These are phyloP conservation scores for Diorhabda sublineata DNA, from an alignment of 1,140 invertebrate species.

Conservation along the genomic window DNA sequence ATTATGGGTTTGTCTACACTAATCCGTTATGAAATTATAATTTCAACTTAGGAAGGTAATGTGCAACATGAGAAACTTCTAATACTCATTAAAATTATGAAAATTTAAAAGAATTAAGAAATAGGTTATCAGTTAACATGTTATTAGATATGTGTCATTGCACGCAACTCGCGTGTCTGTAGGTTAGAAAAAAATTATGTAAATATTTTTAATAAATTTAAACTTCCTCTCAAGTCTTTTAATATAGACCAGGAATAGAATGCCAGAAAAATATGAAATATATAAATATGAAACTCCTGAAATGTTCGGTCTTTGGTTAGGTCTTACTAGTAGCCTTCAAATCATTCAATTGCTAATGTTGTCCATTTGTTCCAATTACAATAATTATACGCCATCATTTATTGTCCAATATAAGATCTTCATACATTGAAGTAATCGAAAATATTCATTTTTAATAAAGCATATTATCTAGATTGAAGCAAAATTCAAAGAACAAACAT, in stretches of 20 bases:
- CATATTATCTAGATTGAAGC: no score
- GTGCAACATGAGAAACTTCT: neutral
- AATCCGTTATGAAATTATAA: slow-evolving; percentile 1
- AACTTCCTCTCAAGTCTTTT: slow-evolving; percentile 6
- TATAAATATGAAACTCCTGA: no score
- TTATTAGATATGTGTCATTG: slow-evolving; percentile 10
- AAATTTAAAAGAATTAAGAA: slow-evolving; percentile 12
- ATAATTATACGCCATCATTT: no score
- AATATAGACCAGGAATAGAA: neutral
- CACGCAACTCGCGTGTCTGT: slow-evolving; percentile 14
- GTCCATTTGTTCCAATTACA: no score
- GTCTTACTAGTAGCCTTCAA: no score
- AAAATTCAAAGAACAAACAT: no score
- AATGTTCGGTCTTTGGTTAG: no score
- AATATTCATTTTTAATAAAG: no score
- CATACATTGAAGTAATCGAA: no score
- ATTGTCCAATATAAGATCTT: no score
- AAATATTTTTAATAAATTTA: slow-evolving; percentile 5
- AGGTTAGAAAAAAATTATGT: slow-evolving; percentile 7
- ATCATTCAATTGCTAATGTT: no score
- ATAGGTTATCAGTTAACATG: slow-evolving; percentile 9
- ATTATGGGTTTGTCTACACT: neutral
- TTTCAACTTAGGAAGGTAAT: neutral
- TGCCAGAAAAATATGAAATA: no score
- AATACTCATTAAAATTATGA: slow-evolving; percentile 5